These are phyloP conservation scores for Chaenogobius annularis DNA, from an alignment of 2,113 vertebrate genomes.

Conservation along the genomic window DNA sequence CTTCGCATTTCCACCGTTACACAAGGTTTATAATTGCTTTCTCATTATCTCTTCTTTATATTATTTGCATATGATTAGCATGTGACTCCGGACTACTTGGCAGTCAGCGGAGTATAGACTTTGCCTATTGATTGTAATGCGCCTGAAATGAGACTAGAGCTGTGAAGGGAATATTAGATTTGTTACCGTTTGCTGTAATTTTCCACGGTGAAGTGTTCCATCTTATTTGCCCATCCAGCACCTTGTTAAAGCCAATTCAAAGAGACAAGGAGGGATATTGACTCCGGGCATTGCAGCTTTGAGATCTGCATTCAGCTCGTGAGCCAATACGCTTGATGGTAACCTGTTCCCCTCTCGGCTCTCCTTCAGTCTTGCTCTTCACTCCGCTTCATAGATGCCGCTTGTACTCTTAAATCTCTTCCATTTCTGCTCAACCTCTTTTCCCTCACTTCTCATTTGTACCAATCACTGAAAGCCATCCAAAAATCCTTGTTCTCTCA, in stretches of 20 bases:
- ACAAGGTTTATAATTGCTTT: slow-evolving; percentile 10
- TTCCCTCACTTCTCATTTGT: slow-evolving; percentile 37
- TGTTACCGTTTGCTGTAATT: slow-evolving; percentile 49
- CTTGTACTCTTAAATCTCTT: slow-evolving; percentile 20
- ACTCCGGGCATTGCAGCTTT: neutral
- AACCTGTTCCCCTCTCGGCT: neutral
- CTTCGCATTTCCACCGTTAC: neutral
- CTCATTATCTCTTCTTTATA: slow-evolving; percentile 9
- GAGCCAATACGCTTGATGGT: slow-evolving; percentile 7
- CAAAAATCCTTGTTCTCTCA: slow-evolving; percentile 24
- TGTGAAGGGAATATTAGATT: slow-evolving; percentile 60
- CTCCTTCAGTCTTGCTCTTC: neutral
- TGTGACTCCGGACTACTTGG: neutral
- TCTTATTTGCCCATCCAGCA: slow-evolving; percentile 27
- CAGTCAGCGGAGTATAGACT: slow-evolving; percentile 1
- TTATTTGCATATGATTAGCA: slow-evolving; percentile 26
- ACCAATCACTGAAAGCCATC: slow-evolving; percentile 18
- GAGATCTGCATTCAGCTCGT: slow-evolving; percentile 31
- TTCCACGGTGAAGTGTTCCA: slow-evolving; percentile 12
- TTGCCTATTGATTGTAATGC: slow-evolving; percentile 41
- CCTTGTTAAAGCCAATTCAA: slow-evolving; percentile 52
- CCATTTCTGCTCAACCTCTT: slow-evolving; percentile 12
- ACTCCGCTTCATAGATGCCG: neutral
- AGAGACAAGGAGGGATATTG: slow-evolving; percentile 42
- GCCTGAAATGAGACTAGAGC: slow-evolving; percentile 45